Base-by-base conservation (phyloP, 2,888 invertebrate species). In the Diogma glabrata region DNA sequence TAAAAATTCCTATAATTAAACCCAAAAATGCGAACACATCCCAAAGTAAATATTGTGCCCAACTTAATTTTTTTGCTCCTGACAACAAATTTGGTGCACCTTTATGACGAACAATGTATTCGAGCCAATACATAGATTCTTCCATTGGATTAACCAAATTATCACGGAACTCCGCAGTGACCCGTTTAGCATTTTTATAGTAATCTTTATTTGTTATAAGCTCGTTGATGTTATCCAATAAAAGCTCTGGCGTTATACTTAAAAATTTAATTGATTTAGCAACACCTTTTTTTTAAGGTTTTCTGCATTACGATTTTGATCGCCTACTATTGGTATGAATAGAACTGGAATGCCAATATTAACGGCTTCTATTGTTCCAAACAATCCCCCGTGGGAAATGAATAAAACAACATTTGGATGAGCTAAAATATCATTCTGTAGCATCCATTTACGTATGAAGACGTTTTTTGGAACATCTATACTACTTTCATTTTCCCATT, bases 61-160 rank as follows among this genome's bases (percentile, higher is more conserved):
- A 67, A 5, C 64, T 62, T 53, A 75, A 60, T 49, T 69, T 61
- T 4, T 69, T 59, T 1, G 68, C 67, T 5, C 67, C 59, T 0
- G 72, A 71, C 52, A 68, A 69, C 23, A 73, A 58, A 50, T 69
- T 64, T 2, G 58, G 54, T 0, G 72, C 72, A 1, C 71, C 71
- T 5, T 67, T 63, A 56, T 73, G 65, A 36, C 70, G 60, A 8
- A 65, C 70, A 0, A 77, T 70, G 61, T 79, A 77, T 61, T 80
- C 79, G 28, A 78, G 72, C 79, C 79, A 79, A 62, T 71, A 79
- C 48, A 74, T 69, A 9, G 79, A 76, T 40, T 75, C 75, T 4
- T 78, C 75, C 59, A 77, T 60, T 2, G 79, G 75, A 51, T 73
- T 70, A 53, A 75, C 64, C 0, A 75, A 74, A 59, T 76, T 72